Percentiles rank a stretch among this genome's conserved stretches.
Evolutionary conservation across 2,113 vertebrate species (phyloP).

Genomic region (Etheostoma spectabile): DNA sequence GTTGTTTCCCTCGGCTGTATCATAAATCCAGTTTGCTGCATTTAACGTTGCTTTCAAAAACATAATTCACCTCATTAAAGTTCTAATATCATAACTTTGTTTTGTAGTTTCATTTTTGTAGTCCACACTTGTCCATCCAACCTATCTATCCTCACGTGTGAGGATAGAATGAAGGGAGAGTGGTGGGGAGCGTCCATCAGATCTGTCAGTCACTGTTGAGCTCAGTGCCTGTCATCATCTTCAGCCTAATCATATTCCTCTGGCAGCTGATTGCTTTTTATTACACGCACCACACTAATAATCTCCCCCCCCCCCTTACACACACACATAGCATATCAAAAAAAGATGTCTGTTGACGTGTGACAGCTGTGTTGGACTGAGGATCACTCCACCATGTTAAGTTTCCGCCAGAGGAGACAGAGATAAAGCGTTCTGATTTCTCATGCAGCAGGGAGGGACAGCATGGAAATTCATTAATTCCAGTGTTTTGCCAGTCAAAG

Average conservation of each 20-base stretch:
- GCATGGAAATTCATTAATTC: constrained; percentile 79
- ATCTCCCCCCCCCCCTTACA: constrained; percentile 7
- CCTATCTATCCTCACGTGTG: not conserved
- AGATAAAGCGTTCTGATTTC: constrained; percentile 72
- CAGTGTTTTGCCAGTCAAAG: constrained; percentile 80
- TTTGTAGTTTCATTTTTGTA: not conserved
- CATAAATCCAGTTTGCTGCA: not conserved
- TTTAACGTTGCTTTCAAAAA: not conserved
- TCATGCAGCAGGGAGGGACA: constrained; percentile 40
- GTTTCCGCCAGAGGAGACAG: constrained; percentile 61
- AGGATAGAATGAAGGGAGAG: constrained; percentile 9
- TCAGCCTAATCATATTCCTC: constrained; percentile 67
- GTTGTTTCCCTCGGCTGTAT: not conserved
- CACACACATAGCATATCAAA: constrained; percentile 45
- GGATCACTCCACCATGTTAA: constrained; percentile 60
- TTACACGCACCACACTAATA: constrained; percentile 63
- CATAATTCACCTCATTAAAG: not conserved
- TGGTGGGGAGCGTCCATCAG: constrained; percentile 14
- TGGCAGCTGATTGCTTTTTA: constrained; percentile 73
- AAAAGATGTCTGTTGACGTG: constrained; percentile 61
- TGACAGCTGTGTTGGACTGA: constrained; percentile 74
- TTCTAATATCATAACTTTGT: too few relatives aligned
- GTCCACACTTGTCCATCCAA: not conserved
- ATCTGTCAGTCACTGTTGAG: constrained; percentile 54
- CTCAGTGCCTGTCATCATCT: constrained; percentile 67